Evolutionary conservation across 2,888 invertebrate genomes (phyloP), one percentile per base, ranked within the genome.

Genomic region (Ennomos erosarius): DNA sequence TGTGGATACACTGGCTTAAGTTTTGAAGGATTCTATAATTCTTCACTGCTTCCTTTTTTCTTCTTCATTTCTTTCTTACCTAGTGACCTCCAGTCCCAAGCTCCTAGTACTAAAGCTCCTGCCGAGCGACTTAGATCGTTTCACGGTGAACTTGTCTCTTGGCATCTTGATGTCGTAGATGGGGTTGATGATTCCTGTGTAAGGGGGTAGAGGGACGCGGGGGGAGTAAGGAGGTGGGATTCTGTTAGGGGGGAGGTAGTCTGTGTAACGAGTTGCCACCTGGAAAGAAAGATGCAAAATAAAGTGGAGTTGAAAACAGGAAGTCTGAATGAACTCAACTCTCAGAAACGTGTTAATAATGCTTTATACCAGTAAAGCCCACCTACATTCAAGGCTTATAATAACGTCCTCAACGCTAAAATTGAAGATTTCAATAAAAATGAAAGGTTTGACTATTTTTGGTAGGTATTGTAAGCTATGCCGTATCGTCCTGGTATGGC

Each of bases 181-280:
- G 0, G 92, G 91, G 69, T 90, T 92, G 38, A 90, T 85, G 10
- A 92, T 84, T 1, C 92, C 92, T 0, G 90, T 90, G 68, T 81
- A 90, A 1, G 66, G 79, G 34, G 85, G 81, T 34, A 13, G 50
- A 16, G 12, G 58, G 26, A 11, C 35, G 37, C 43, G 53, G 9
- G 56, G 53, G 6, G 47, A 38, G 12, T 33, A 36, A 40, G 51
- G 42, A 49, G 16, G 71, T 63, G 1, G 26, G 52, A 75, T 39
- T 5, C 85, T 77, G 37, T 71, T 78, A 11, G 85, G 82, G 1
- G 87, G 84, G 10, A 75, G 63, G 64, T 84, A 85, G 74, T 87
- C 88, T 0, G 80, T 56, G 70, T 85, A 82, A 26, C 75, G 78
- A 44, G 74, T 68, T 6, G 76, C 61, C 44, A 81, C 70, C 87